These are phyloP conservation scores for Ceratina australensis DNA, from an alignment of 1,140 invertebrate species.

Conservation along the genomic window DNA sequence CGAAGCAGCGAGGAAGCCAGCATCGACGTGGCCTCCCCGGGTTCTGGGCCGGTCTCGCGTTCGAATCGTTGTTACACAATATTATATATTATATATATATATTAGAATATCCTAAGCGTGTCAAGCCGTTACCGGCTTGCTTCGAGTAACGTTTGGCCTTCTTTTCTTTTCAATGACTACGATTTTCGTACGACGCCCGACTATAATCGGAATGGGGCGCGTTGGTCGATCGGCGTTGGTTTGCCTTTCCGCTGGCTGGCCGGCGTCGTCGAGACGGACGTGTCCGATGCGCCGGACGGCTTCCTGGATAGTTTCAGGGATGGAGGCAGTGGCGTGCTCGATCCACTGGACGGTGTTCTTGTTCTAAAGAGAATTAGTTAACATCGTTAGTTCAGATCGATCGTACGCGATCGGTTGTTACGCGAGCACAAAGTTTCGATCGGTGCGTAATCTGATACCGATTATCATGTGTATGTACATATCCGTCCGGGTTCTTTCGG, in stretches of 20 bases:
- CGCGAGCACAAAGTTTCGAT: not conserved
- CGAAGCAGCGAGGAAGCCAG: not conserved
- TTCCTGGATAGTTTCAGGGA: slow-evolving; percentile 83
- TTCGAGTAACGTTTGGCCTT: slow-evolving; percentile 22
- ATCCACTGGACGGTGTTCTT: slow-evolving; percentile 85
- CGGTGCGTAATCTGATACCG: not conserved
- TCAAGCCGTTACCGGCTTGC: not conserved
- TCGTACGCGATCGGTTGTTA: not conserved
- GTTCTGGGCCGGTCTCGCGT: not conserved
- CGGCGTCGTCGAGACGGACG: slow-evolving; percentile 77
- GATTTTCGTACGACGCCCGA: slow-evolving; percentile 17
- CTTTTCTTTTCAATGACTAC: slow-evolving; percentile 5
- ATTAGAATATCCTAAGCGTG: slow-evolving; percentile 46
- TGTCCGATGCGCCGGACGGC: slow-evolving; percentile 82
- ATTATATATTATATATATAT: slow-evolving; percentile 33
- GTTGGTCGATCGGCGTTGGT: slow-evolving; percentile 81
- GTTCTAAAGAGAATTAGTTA: slow-evolving; percentile 76
- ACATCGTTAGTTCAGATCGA: not conserved
- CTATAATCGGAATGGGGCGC: slow-evolving; percentile 85
- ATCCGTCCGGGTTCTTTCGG: not conserved
- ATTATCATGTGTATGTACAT: too few relatives aligned
- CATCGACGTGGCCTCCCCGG: not conserved
- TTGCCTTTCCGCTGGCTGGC: slow-evolving; percentile 77
- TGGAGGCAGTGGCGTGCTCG: slow-evolving; percentile 84
- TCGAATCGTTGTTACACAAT: slow-evolving; percentile 34